A percentile compares a stretch with the other conserved stretches of the same genome.
Evolutionary conservation across 2,797 vertebrate genomes (phyloP).

Genomic region (Adelosebastes latens): DNA sequence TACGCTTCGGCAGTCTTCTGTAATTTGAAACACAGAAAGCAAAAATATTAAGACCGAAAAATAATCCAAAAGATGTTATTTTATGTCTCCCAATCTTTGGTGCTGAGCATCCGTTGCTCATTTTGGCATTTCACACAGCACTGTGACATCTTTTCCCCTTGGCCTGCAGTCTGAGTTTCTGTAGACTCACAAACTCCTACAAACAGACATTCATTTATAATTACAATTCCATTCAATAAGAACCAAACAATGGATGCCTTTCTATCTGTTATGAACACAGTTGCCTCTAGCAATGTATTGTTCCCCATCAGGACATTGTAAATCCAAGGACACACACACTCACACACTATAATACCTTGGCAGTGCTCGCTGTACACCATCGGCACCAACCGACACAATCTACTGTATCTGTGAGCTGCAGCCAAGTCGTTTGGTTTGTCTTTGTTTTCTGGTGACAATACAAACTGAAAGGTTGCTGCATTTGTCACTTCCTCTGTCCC

Average conservation of each 20-base stretch:
- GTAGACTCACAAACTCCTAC: neutral
- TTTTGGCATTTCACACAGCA: neutral
- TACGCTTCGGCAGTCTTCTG: neutral
- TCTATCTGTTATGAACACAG: conserved; percentile 43
- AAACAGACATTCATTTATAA: conserved; percentile 25
- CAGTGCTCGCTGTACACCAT: conserved; percentile 15
- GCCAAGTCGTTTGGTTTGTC: conserved; percentile 10
- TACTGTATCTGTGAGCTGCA: neutral
- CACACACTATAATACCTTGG: conserved; percentile 40
- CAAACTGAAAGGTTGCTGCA: conserved; percentile 5
- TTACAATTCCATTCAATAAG: conserved; percentile 20
- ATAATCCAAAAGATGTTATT: neutral
- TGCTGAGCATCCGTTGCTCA: neutral
- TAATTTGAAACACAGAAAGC: neutral
- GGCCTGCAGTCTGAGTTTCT: neutral
- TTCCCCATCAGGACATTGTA: conserved; percentile 30
- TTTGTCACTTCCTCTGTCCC: neutral
- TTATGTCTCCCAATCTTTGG: neutral
- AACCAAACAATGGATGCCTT: conserved; percentile 22
- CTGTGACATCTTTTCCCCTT: neutral
- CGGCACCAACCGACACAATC: conserved; percentile 35
- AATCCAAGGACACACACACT: conserved; percentile 39
- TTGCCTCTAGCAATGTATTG: conserved; percentile 32
- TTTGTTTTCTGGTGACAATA: conserved; percentile 16
- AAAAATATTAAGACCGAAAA: neutral